Evolutionary conservation across 2,888 invertebrate species (phyloP), one percentile per base, ranked within the genome.

Genomic region (Ophion ventricosus): DNA sequence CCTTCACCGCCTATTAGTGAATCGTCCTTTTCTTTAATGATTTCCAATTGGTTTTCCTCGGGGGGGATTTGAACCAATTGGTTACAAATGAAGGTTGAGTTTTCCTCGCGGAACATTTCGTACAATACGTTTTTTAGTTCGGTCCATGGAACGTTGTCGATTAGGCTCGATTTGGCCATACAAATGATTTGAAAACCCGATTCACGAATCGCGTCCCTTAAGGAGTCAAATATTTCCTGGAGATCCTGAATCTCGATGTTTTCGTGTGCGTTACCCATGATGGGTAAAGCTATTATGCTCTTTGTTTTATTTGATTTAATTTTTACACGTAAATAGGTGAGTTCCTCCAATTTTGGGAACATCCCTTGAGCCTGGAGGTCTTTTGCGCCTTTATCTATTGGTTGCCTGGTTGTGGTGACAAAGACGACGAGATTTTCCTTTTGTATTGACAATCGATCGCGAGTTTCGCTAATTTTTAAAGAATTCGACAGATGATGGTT

Each of bases 171-270:
- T 35, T 35, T 35, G 4, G 35, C 35, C 3, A 35, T 35, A 35
- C 35, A 35, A 35, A 35, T n/a, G 85, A 87, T 7, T 67, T 7
- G 63, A 87, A 89, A 1, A 11, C 14, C 20, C 73, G 67, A 35
- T 87, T 87, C 5, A 82, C 84, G 2, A 14, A 57, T 23, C 56
- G 43, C 1, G 85, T 85, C 0, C 1, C 82, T 78, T 1, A 87
- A 40, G 0, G 85, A 85, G 0, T 86, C 87, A 0, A 88, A 81
- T 5, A 85, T 79, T 35, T 88, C 87, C 20, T 56, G 0, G 85
- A 63, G 4, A 82, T 69, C 67, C 84, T 80, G 25, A 3, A 35
- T 35, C 8, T 35, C 35, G 8, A 35, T 5, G 35, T 35, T 35
- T 85, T 83, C 35, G 8, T 35, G 8, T 35, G 3, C 8, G 35